Conservation (phyloP, 2,888 invertebrate species). For the Scaptomyza cyrtandrae region DNA sequence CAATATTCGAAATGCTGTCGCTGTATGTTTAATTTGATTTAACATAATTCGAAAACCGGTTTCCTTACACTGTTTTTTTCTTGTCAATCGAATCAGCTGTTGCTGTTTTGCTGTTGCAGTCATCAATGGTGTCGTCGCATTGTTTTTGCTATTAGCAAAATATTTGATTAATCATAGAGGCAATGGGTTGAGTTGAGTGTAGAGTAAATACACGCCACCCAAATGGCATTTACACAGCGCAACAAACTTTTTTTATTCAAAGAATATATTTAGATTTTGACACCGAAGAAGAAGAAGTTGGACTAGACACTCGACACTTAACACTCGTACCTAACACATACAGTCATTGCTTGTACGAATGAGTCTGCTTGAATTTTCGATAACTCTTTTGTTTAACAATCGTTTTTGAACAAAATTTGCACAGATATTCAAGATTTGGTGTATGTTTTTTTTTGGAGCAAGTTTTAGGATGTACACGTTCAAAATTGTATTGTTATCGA, state of each 20-base stretch:
- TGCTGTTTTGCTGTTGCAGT: constrained; percentile 6
- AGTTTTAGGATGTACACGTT: too few species aligned
- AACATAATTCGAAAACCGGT: constrained; percentile 54
- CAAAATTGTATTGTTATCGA: too few species aligned
- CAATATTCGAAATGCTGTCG: constrained; percentile 24
- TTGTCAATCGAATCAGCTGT: constrained; percentile 31
- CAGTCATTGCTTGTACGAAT: too few species aligned
- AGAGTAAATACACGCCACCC: constrained; percentile 46
- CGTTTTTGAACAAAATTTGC: too few species aligned
- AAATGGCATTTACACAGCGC: constrained; percentile 48
- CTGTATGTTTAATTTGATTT: constrained; percentile 6
- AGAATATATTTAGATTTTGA: too few species aligned
- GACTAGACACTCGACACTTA: too few species aligned
- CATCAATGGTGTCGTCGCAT: constrained; percentile 39
- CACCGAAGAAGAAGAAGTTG: too few species aligned
- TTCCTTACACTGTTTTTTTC: constrained; percentile 14
- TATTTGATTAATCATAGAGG: constrained; percentile 72
- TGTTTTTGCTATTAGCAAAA: constrained; percentile 71
- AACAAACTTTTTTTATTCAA: constrained; percentile 7
- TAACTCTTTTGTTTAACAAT: too few species aligned
- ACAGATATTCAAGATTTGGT: too few species aligned
- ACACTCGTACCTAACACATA: too few species aligned
- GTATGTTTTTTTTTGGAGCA: too few species aligned
- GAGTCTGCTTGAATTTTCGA: too few species aligned
- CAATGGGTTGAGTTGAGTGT: constrained; percentile 42